Conservation (phyloP, 2,888 invertebrate species). For the Scaptomyza parva region DNA sequence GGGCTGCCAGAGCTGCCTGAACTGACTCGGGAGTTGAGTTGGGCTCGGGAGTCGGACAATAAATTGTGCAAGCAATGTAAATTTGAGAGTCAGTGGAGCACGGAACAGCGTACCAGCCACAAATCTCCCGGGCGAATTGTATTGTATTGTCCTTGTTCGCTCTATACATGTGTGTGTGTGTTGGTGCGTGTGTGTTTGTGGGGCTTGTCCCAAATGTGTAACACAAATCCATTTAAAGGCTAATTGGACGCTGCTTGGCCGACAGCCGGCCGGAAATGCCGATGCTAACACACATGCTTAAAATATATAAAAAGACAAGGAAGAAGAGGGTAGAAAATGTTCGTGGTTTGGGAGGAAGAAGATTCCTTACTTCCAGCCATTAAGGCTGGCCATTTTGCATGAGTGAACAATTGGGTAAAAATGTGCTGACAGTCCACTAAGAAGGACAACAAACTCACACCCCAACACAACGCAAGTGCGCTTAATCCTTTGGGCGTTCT, state of each 20-base stretch:
- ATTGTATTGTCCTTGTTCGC: constrained; percentile 24
- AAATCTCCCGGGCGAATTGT: constrained; percentile 64
- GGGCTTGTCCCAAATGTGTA: constrained; percentile 58
- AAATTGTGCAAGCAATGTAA: constrained; percentile 53
- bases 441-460: constrained; percentile 17
- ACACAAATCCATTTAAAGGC: constrained; percentile 79
- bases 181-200: constrained; percentile 18
- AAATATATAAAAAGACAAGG: not conserved
- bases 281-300: constrained; percentile 35
- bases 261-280: constrained; percentile 55
- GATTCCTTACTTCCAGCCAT: constrained; percentile 23
- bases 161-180: constrained; percentile 36
- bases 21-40: no score
- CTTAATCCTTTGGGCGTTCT: constrained; percentile 62
- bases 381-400: constrained; percentile 45
- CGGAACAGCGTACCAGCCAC: constrained; percentile 34
- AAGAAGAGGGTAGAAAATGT: constrained; percentile 11
- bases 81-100: constrained; percentile 32
- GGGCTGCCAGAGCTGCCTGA: constrained; percentile 22
- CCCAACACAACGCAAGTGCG: no score
- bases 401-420: constrained; percentile 43
- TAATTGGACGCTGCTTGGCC: constrained; percentile 67
- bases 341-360: constrained; percentile 1
- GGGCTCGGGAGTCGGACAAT: constrained; percentile 17
- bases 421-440: constrained; percentile 24